Base-by-base conservation (phyloP, 2,797 vertebrate genomes). In the Anguilla marmorata region DNA sequence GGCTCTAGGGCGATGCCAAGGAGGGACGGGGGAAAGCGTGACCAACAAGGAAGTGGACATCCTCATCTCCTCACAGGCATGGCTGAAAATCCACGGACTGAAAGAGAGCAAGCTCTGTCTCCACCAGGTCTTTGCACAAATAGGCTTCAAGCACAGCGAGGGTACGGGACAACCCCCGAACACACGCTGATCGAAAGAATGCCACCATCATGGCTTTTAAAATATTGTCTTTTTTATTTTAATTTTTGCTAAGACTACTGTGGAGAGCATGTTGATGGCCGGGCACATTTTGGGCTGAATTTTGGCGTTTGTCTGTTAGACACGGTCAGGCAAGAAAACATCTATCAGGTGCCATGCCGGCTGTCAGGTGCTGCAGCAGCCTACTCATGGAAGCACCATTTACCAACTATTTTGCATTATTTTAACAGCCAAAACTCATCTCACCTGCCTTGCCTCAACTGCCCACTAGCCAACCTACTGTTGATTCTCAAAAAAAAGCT, bases 81-180 rank as follows among this genome's bases (percentile, higher is more conserved):
- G 96, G 96, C 95, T 97, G 90, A 94, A 93, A 4, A n/a, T 45
- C 33, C 91, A 96, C 63, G 95, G 96, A 3, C 95, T 97, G 21
- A 96, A 94, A 92, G 95, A 90, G 91, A 95, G 93, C 84, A 96
- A 94, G 79, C 80, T 97, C 88, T 93, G 93, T 3, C 89, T 96
- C 84, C 89, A 91, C 16, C 95, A 97, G 91, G 95, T 97, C 91
- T 93, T 97, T 87, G 92, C 94, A 1, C 94, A 95, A 86, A 92
- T 96, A 86, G 95, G 96, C 92, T 96, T 97, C 89, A 95, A 93
- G 74, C 96, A 94, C 72, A 94, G 90, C 74, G 93, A 95, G 97
- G 96, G 96, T 97, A 95, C 58, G 21, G 12, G 0, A 30, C 85
- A 37, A 33, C n/a, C 33, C 27, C 12, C 19, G 9, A 45, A 21